These are phyloP conservation scores for Saturnia japonica DNA, from an alignment of 2,888 invertebrate species.

Conservation along the genomic window DNA sequence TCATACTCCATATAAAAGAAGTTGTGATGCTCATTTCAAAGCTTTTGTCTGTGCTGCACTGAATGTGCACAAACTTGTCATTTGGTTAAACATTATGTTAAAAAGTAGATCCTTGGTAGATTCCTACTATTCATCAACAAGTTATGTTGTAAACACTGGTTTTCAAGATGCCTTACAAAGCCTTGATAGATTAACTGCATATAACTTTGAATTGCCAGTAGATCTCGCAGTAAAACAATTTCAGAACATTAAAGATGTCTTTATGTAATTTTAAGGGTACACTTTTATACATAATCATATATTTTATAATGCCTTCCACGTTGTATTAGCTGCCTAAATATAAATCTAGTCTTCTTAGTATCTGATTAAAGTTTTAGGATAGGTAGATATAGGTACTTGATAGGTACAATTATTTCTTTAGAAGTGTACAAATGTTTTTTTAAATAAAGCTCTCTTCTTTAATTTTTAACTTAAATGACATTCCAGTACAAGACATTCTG, in stretches of 20 bases:
- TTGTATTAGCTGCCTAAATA: slow-evolving; percentile 38
- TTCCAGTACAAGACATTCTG: slow-evolving; percentile 42
- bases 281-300: slow-evolving; percentile 60
- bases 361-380: slow-evolving; percentile 18
- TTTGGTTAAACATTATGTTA: slow-evolving; percentile 96
- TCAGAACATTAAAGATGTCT: slow-evolving; percentile 98
- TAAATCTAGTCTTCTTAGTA: slow-evolving; percentile 42
- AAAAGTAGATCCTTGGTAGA: slow-evolving; percentile 91
- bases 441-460: slow-evolving; percentile 17
- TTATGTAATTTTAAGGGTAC: slow-evolving; percentile 83
- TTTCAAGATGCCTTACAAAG: slow-evolving; percentile 97
- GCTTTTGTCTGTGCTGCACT: slow-evolving; percentile 98
- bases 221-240: slow-evolving; percentile 98
- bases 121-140: slow-evolving; percentile 93
- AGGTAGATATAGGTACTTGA: neutral
- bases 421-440: neutral
- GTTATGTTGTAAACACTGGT: slow-evolving; percentile 97
- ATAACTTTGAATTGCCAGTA: slow-evolving; percentile 96
- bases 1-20: slow-evolving; percentile 96
- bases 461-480: slow-evolving; percentile 31
- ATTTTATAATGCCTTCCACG: slow-evolving; percentile 55
- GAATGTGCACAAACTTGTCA: slow-evolving; percentile 95
- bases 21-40: slow-evolving; percentile 98
- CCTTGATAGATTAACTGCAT: slow-evolving; percentile 91
- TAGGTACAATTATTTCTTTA: neutral